A percentile compares a stretch with the other conserved stretches of the same genome.
These are phyloP conservation scores for Congeria kusceri DNA, from an alignment of 2,888 invertebrate genomes.

Conservation along the genomic window DNA sequence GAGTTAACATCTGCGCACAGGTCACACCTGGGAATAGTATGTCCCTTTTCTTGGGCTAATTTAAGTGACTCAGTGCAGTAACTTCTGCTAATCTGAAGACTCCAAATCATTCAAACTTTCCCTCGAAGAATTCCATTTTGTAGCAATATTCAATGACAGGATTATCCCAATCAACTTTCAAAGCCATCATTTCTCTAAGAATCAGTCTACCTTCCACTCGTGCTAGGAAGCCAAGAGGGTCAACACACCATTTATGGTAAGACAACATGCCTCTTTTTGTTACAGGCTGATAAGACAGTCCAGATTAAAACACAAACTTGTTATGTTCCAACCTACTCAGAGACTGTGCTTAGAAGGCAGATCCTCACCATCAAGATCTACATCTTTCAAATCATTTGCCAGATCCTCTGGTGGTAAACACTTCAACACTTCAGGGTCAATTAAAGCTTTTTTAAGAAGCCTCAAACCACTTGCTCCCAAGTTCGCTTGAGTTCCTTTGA, in stretches of 20 bases:
- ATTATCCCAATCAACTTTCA: slow-evolving; percentile 23
- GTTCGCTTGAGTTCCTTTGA: slow-evolving; percentile 49
- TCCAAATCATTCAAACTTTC: background rate
- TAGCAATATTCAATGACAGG: background rate
- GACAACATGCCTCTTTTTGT: slow-evolving; percentile 16
- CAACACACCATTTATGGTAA: background rate
- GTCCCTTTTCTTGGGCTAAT: no score
- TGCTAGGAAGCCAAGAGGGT: slow-evolving; percentile 24
- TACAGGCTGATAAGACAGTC: background rate
- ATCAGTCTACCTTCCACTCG: slow-evolving; percentile 15
- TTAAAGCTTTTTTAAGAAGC: slow-evolving; percentile 64
- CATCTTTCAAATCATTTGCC: slow-evolving; percentile 48
- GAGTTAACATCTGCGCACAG: no score
- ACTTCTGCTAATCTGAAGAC: no score
- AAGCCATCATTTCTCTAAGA: background rate
- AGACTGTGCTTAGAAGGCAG: slow-evolving; percentile 14
- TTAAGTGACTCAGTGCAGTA: no score
- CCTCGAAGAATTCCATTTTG: background rate
- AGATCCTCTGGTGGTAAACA: slow-evolving; percentile 50
- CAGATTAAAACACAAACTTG: slow-evolving; percentile 7
- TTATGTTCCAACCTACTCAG: slow-evolving; percentile 11
- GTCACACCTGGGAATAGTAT: no score
- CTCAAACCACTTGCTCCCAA: slow-evolving; percentile 36
- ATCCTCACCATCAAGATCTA: slow-evolving; percentile 47
- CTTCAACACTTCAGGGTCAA: slow-evolving; percentile 49